Evolutionary conservation across 1,140 invertebrate genomes (phyloP).

Genomic region (Platyscapa corneri): DNA sequence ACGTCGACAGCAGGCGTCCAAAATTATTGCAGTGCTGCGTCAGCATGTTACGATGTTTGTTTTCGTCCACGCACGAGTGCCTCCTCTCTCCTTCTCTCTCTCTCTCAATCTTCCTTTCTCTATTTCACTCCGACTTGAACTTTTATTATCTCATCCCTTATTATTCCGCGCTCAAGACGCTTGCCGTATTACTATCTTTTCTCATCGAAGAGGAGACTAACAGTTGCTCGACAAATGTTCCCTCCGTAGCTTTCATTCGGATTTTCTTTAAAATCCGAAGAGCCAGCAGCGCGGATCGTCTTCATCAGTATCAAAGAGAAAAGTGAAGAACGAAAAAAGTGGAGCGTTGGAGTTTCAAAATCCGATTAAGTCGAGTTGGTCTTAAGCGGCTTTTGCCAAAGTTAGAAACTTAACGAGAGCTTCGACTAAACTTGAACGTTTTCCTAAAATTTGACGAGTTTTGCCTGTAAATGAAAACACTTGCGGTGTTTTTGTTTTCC

Average conservation of each 20-base stretch:
- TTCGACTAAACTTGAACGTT: constrained; percentile 33
- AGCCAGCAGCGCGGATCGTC: not conserved
- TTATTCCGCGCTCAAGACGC: constrained; percentile 27
- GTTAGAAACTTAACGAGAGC: constrained; percentile 28
- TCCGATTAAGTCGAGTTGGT: constrained; percentile 57
- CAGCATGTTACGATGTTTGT: constrained; percentile 70
- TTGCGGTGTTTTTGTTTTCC: not conserved
- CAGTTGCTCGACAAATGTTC: constrained; percentile 36
- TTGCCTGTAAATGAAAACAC: constrained; percentile 10
- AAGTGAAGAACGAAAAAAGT: not conserved
- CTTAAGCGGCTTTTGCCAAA: constrained; percentile 59
- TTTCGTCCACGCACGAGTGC: constrained; percentile 57
- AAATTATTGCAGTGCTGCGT: constrained; percentile 69
- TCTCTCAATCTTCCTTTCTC: not conserved
- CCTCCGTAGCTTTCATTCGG: constrained; percentile 14
- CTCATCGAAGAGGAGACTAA: constrained; percentile 12
- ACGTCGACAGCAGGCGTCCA: constrained; percentile 69
- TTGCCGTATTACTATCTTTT: not conserved
- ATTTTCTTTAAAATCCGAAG: constrained; percentile 20
- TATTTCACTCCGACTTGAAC: not conserved
- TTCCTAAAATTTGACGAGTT: constrained; percentile 21
- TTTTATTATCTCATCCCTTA: constrained; percentile 45
- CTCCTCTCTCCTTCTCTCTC: not conserved
- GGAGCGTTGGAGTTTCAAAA: constrained; percentile 50
- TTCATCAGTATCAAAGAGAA: not conserved